Evolutionary conservation across 2,888 invertebrate species (phyloP), one percentile per base, ranked within the genome.

Genomic region (Suillia variegata): DNA sequence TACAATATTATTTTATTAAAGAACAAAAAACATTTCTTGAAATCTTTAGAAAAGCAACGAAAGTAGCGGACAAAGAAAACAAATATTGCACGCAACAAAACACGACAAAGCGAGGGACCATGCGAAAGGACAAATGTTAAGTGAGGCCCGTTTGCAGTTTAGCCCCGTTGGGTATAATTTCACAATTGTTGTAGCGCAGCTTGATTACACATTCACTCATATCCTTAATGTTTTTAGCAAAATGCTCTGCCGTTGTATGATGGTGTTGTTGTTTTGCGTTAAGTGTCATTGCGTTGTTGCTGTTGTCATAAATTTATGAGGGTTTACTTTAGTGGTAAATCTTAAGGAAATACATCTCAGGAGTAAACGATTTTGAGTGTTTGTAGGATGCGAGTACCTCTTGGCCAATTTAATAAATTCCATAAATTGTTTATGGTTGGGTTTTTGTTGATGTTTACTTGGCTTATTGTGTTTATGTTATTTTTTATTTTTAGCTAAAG

Each of bases 91-190:
- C 18, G 45, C 17, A 20, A 20, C 18, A 45, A 20, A 45, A 17
- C 4, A 20, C 45, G 18, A 3, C 22, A 50, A 34, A 34, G 22
- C 33, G 48, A 53, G 21, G 34, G 13, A 52, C 15, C 18, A 42
- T 47, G 33, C 34, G 26, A 17, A 26, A 54, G 55, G 48, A 61
- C 48, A 58, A 56, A 52, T 53, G 52, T 56, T 53, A 58, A 56
- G 34, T 56, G 61, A 58, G 55, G 55, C 59, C 12, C 12, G 49
- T 38, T 52, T 61, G 56, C 58, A 62, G 53, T n/a, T n/a, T n/a
- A n/a, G n/a, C n/a, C 38, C 78, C 71, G 65, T 63, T 67, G 75
- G 78, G 77, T 67, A 74, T 73, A 78, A 73, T 78, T 75, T 70
- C 70, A 69, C 76, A 76, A 76, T 76, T 73, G 78, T 72, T 70